These are phyloP conservation scores for Labeo rohita DNA, from an alignment of 2,113 vertebrate species.

Conservation along the genomic window DNA sequence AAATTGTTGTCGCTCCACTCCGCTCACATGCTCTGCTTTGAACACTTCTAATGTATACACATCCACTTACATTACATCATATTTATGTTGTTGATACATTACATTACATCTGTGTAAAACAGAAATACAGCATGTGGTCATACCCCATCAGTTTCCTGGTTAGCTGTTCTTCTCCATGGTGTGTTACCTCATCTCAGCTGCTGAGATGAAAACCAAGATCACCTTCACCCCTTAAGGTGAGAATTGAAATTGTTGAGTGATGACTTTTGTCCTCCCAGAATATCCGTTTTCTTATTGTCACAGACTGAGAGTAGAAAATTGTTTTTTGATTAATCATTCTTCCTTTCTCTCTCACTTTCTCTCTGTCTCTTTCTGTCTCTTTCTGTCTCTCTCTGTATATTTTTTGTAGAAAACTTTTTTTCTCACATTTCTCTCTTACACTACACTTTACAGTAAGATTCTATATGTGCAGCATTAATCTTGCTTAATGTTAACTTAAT, in stretches of 20 bases:
- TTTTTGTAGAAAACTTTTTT: background rate
- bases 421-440: background rate
- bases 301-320: background rate
- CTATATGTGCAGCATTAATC: background rate
- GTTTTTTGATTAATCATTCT: background rate
- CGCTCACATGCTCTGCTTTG: too few relatives aligned
- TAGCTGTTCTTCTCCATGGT: background rate
- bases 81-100: background rate
- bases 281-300: background rate
- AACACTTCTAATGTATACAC: too few relatives aligned
- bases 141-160: background rate
- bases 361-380: background rate
- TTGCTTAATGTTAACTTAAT: too few relatives aligned
- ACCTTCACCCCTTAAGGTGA: conserved; percentile 21
- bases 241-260: conserved; percentile 23
- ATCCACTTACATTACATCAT: too few relatives aligned
- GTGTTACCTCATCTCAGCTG: background rate
- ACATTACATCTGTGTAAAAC: background rate
- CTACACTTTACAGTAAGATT: background rate
- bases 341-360: background rate
- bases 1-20: too few relatives aligned
- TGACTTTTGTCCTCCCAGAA: background rate
- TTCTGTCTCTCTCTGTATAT: background rate
- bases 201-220: background rate
- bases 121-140: background rate